Evolutionary conservation across 2,797 vertebrate species (phyloP).

Genomic region (Sparus aurata): DNA sequence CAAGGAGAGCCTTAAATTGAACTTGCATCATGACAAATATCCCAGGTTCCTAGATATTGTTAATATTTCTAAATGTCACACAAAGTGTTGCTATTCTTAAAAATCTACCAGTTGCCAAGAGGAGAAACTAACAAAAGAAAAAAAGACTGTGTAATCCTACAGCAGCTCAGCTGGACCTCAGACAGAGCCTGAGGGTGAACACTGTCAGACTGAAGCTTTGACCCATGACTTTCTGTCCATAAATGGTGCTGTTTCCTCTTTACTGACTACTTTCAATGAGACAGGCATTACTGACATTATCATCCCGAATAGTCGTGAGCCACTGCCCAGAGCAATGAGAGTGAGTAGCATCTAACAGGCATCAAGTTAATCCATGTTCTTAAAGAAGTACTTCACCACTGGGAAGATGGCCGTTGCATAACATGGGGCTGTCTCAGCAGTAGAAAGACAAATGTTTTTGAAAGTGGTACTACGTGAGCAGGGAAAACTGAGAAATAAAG

Average conservation of each 20-base stretch:
- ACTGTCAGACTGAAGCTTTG: conserved; percentile 39
- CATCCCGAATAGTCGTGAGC: neutral
- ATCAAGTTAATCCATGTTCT: neutral
- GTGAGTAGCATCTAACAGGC: neutral
- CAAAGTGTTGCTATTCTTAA: neutral
- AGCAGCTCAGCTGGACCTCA: conserved; percentile 30
- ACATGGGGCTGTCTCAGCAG: too few relatives aligned
- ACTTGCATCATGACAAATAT: neutral
- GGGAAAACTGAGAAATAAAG: too few relatives aligned
- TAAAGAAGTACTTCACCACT: neutral
- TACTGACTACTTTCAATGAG: conserved; percentile 17
- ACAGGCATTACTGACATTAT: conserved; percentile 11
- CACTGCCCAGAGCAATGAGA: neutral
- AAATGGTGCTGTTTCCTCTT: conserved; percentile 54
- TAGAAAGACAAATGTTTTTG: too few relatives aligned
- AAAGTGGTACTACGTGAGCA: too few relatives aligned
- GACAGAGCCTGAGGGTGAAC: conserved; percentile 46
- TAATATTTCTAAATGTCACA: neutral
- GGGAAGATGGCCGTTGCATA: too few relatives aligned
- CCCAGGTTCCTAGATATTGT: neutral
- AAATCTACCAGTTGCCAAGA: conserved; percentile 19
- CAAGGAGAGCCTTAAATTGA: neutral
- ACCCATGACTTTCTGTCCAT: conserved; percentile 61
- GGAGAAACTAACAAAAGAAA: conserved; percentile 10
- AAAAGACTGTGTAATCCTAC: neutral